Percentiles rank a stretch among this genome's conserved stretches.
Conservation (phyloP, 2,888 invertebrate species). For the Gari tellinella region DNA sequence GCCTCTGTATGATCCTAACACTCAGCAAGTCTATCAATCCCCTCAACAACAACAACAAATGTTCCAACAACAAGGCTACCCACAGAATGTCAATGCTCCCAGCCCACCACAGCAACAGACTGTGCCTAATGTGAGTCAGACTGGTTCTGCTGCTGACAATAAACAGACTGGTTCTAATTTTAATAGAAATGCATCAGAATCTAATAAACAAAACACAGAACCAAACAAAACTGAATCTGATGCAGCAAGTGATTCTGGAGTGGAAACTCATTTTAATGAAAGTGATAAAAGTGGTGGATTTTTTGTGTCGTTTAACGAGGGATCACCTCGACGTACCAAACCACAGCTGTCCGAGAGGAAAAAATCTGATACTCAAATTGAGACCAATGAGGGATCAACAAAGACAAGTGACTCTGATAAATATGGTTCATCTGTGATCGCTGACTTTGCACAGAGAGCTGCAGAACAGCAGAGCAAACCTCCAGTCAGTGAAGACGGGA, state of each 20-base stretch:
- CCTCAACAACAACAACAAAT: conserved; percentile 28
- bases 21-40: conserved; percentile 23
- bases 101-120: conserved; percentile 1
- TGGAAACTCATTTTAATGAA: neutral
- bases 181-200: conserved; percentile 2
- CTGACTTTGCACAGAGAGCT: conserved; percentile 45
- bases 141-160: conserved; percentile 4
- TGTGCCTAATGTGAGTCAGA: conserved; percentile 8
- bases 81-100: conserved; percentile 1
- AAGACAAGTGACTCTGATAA: conserved; percentile 14
- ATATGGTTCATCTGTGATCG: conserved; percentile 53
- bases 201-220: conserved; percentile 7
- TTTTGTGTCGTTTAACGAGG: conserved; percentile 95
- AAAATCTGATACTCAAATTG: conserved; percentile 14
- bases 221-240: neutral
- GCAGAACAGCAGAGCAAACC: conserved; percentile 13
- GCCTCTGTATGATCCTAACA: conserved; percentile 35
- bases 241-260: conserved; percentile 13
- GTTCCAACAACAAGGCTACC: neutral
- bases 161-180: no score
- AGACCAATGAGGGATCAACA: neutral
- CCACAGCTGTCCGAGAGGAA: conserved; percentile 23
- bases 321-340: conserved; percentile 78
- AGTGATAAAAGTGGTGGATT: conserved; percentile 86
- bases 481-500: neutral